Evolutionary conservation across 1,140 invertebrate species (phyloP).

Genomic region (Drosophila pallidifrons): DNA sequence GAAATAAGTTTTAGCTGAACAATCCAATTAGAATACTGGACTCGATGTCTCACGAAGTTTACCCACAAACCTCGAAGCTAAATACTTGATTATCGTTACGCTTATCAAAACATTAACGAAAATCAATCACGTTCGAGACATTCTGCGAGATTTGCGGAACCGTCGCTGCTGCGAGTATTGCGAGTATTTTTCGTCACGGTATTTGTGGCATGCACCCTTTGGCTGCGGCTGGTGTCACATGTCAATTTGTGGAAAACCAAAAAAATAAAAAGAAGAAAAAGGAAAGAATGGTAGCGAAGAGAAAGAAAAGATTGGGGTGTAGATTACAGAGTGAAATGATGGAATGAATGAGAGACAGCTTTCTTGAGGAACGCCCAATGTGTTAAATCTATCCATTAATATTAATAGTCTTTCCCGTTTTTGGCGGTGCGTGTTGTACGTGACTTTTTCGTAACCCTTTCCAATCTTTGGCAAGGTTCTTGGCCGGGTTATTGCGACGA

Average conservation of each 20-base stretch:
- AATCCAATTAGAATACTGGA: neutral
- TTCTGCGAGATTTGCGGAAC: slow-evolving; percentile 38
- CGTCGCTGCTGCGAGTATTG: slow-evolving; percentile 11
- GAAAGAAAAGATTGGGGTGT: slow-evolving; percentile 28
- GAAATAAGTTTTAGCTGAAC: too few relatives aligned
- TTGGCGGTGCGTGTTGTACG: slow-evolving; percentile 73
- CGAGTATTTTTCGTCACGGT: slow-evolving; percentile 65
- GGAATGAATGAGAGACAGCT: slow-evolving; percentile 37
- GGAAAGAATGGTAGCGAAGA: too few relatives aligned
- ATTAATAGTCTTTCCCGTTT: slow-evolving; percentile 72
- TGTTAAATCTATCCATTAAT: slow-evolving; percentile 83
- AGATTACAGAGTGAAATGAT: slow-evolving; percentile 11
- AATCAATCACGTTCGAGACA: slow-evolving; percentile 55
- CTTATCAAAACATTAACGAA: slow-evolving; percentile 66
- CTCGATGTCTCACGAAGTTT: neutral
- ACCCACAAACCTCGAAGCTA: neutral
- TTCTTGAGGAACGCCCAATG: slow-evolving; percentile 78
- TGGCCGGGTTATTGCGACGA: slow-evolving; percentile 25
- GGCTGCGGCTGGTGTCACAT: slow-evolving; percentile 69
- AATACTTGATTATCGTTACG: slow-evolving; percentile 42
- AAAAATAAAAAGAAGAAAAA: too few relatives aligned
- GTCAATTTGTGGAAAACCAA: slow-evolving; percentile 70
- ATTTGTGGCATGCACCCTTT: slow-evolving; percentile 57
- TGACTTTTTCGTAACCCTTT: slow-evolving; percentile 81
- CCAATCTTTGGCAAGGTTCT: slow-evolving; percentile 38